phyloP scores from a whole-genome alignment of 2,797 vertebrate species.

The Harpagifer antarcticus region DNA sequence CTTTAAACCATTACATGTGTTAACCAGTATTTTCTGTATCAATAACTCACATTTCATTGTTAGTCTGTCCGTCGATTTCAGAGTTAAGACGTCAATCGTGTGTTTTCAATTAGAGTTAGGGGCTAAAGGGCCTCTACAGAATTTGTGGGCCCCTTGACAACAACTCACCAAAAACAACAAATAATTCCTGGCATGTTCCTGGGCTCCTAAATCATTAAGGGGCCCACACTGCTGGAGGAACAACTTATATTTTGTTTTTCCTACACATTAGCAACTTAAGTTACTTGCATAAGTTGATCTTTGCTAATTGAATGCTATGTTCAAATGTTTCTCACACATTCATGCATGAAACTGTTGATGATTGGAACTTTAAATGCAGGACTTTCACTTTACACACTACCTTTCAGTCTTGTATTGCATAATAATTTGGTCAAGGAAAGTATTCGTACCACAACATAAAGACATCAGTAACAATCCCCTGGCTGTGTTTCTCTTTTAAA shows the following conservation, averaged over 20 bases:
- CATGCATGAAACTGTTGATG: background rate
- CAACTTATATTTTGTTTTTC: background rate
- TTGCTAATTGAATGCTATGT: background rate
- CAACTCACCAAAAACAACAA: slow-evolving; percentile 28
- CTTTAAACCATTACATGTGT: background rate
- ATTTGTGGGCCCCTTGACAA: slow-evolving; percentile 24
- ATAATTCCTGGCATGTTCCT: slow-evolving; percentile 19
- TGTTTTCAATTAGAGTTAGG: slow-evolving; percentile 14
- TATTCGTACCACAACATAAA: background rate
- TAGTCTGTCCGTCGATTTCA: background rate
- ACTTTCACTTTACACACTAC: background rate
- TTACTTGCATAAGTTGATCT: background rate
- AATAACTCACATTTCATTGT: background rate
- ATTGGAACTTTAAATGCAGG: background rate
- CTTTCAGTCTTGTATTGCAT: background rate
- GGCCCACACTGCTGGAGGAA: background rate
- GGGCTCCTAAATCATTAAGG: slow-evolving; percentile 14
- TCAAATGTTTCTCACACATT: slow-evolving; percentile 1
- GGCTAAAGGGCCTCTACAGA: slow-evolving; percentile 9
- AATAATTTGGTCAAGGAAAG: background rate
- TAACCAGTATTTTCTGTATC: background rate
- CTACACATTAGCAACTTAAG: background rate
- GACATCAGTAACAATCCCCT: background rate
- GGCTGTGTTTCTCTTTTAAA: background rate
- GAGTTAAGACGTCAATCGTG: background rate